A percentile compares a stretch with the other conserved stretches of the same genome.
Conservation (phyloP, 2,797 vertebrate genomes). For the Neomorphus geoffroyi region DNA sequence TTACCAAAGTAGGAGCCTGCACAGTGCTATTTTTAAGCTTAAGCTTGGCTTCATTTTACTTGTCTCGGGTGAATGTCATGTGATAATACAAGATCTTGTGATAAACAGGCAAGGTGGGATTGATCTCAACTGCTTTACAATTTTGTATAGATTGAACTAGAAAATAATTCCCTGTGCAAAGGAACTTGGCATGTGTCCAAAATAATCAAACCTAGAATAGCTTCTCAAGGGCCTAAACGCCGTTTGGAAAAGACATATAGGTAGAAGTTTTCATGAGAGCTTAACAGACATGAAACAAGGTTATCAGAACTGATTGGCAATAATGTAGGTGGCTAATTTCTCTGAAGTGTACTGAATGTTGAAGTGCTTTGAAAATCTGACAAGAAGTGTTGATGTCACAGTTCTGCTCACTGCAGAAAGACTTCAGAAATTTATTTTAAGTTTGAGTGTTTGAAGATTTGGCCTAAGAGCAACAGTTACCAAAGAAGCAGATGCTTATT, state of each 20-base stretch:
- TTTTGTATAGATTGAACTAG: not conserved
- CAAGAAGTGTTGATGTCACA: not conserved
- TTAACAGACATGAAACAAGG: slow-evolving; percentile 1
- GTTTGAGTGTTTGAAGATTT: not conserved
- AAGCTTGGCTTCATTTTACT: not conserved
- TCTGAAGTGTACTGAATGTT: not conserved
- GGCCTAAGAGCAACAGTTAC: not conserved
- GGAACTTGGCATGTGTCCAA: not conserved
- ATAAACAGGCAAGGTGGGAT: not conserved
- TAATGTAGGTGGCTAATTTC: slow-evolving; percentile 36
- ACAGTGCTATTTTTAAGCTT: not conserved
- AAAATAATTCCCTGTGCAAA: not conserved
- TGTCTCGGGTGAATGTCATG: not conserved
- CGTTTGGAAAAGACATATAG: not conserved
- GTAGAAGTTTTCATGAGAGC: not conserved
- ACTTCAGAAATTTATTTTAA: slow-evolving; percentile 3
- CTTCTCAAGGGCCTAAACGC: slow-evolving; percentile 15
- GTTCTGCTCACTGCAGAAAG: not conserved
- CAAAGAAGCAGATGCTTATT: not conserved
- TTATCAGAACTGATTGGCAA: slow-evolving; percentile 9
- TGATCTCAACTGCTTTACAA: not conserved
- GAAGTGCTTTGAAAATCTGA: slow-evolving; percentile 41
- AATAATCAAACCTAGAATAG: slow-evolving; percentile 6
- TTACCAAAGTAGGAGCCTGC: not conserved
- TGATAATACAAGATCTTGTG: not conserved